Base-by-base conservation (phyloP, 2,797 vertebrate species). In the Garrulus glandarius region DNA sequence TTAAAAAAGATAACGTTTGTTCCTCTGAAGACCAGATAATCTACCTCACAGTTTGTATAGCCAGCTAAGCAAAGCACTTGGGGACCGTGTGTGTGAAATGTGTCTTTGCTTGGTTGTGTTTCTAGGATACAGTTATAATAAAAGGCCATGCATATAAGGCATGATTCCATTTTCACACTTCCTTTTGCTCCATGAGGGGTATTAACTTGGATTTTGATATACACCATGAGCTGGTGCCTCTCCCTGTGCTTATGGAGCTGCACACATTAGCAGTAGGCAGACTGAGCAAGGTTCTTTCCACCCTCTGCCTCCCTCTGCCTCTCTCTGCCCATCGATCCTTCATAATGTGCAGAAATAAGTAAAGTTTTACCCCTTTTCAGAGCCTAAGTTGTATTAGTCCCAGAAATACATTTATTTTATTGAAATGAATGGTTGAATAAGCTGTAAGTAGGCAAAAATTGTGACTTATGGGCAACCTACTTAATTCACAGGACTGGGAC, bases 1-100 rank as follows among this genome's bases (percentile, higher is more conserved):
- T 94, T 87, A 41, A 92, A 71, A 92, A 89, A 74, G 49, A 83
- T 84, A 92, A 67, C 41, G 61, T 77, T 95, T 92, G 53, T 94
- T 64, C 63, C 83, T 92, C 83, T 67, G 53, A 89, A 87, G 80
- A 94, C 59, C 30, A 63, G 76, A 60, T 90, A 79, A 90, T 93
- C 44, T 76, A 16, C 63, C 37, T 87, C 49, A 53, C 20, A 55
- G 55, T 92, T 78, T 90, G 43, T 72, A 72, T 13, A 96, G 63
- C 64, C 79, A 43, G 44, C 56, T 79, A 88, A 70, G 63, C 76
- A 37, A 59, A 88, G 32, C 4, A 10, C 69, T 80, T 49, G 30
- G 83, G 83, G 64, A 91, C n/a, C 0, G 0, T 37, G 55, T 65
- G 43, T 89, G 57, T 81, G 69, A 84, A 92, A 32, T 64, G 65